These are phyloP conservation scores for Poeciliopsis paucimaculata DNA, from an alignment of 2,797 vertebrate genomes.

Conservation along the genomic window DNA sequence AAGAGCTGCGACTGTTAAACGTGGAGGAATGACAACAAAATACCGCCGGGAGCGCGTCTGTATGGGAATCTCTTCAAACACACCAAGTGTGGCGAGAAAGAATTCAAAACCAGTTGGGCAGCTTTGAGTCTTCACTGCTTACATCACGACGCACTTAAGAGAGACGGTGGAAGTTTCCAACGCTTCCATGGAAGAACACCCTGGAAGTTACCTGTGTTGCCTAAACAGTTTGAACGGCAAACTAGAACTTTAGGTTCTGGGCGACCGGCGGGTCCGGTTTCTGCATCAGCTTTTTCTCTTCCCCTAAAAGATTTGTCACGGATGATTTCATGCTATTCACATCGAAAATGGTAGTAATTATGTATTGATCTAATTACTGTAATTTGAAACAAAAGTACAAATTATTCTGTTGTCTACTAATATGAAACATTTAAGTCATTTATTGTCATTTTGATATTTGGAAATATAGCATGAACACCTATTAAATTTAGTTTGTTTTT, in stretches of 20 bases:
- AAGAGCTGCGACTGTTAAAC: conserved; percentile 30
- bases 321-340: not conserved
- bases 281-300: not conserved
- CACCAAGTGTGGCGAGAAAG: not conserved
- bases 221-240: conserved; percentile 42
- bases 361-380: not conserved
- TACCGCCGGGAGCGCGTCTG: not conserved
- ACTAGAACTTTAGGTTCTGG: not conserved
- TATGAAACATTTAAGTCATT: not conserved
- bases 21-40: conserved; percentile 14
- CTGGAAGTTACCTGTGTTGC: conserved; percentile 29
- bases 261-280: not conserved
- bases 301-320: not conserved
- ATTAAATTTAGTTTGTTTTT: not conserved
- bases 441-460: not conserved
- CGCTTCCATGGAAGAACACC: conserved; percentile 12
- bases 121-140: conserved; percentile 2
- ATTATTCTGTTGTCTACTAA: not conserved
- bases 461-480: not conserved
- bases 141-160: conserved; percentile 8
- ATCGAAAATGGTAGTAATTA: not conserved
- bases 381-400: not conserved
- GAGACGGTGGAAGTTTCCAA: conserved; percentile 26
- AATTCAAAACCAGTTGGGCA: conserved; percentile 38
- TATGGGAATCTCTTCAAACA: conserved; percentile 12